Conservation (phyloP, 2,113 vertebrate species). For the Rhinichthys klamathensis region DNA sequence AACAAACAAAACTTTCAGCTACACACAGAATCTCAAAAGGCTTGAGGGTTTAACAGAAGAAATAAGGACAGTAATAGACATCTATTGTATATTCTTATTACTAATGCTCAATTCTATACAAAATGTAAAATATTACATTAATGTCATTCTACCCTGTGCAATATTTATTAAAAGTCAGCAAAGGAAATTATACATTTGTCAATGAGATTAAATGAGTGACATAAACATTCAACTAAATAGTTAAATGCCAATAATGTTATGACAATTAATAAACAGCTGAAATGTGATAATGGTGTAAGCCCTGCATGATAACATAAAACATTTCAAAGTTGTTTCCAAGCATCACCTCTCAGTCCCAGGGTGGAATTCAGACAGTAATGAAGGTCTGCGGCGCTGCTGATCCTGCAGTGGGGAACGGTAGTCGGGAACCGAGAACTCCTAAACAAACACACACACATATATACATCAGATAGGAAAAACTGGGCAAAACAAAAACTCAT, state of each 20-base stretch:
- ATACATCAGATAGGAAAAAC: constrained; percentile 16
- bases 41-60: not conserved
- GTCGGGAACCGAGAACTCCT: constrained; percentile 94
- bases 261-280: too few relatives aligned
- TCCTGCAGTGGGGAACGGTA: constrained; percentile 91
- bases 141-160: not conserved
- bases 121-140: not conserved
- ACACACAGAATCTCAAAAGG: not conserved
- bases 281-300: too few relatives aligned
- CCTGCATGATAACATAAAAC: too few relatives aligned
- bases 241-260: too few relatives aligned
- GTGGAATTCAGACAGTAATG: constrained; percentile 95
- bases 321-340: too few relatives aligned
- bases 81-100: not conserved
- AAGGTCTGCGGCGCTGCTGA: constrained; percentile 90
- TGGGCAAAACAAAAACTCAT: constrained; percentile 25
- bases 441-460: constrained; percentile 35
- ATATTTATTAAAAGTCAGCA: not conserved
- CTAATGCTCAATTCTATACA: not conserved
- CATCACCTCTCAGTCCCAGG: constrained; percentile 92
- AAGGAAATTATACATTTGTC: not conserved
- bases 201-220: not conserved
- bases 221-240: not conserved
- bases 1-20: not conserved
- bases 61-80: not conserved